Evolutionary conservation across 2,113 vertebrate genomes (phyloP), one percentile per base, ranked within the genome.

Genomic region (Actenoides lindsayi): DNA sequence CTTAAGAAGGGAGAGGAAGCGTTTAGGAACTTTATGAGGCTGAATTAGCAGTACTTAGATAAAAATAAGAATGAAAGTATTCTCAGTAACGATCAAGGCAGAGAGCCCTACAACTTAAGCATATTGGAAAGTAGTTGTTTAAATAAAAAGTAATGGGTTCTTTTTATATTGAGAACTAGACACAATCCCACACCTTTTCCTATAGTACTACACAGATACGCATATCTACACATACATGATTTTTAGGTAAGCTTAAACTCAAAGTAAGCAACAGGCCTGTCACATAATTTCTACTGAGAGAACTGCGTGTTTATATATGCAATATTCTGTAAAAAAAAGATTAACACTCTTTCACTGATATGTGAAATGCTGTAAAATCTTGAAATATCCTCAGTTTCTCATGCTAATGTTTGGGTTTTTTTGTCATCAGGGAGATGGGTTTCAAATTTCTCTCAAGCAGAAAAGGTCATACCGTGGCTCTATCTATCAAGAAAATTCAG

Each of bases 401-500:
- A 83, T 28, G 68, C 14, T 83, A 89, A 68, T 42, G 13, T 63
- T 19, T 46, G 37, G 54, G 28, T 30, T 80, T 87, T 90, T 80
- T 83, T 88, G 37, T 63, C 56, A 80, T 56, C 63, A 81, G 64
- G 51, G 39, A 68, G 20, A 92, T n/a, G 6, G 8, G 21, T 77
- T 97, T 64, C 68, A 78, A 81, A 81, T 41, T 63, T 69, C 9
- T 69, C 44, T 86, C 41, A 80, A 46, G 51, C 13, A 77, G 37
- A 87, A 90, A 85, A 94, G 44, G 37, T 80, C 71, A 67, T 16
- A 41, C 13, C 39, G 17, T 57, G 15, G 11, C 57, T 92, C 54
- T 78, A 16, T 42, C 69, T 90, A 56, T 67, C 30, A 86, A 63
- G 42, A 90, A 76, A 81, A 92, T 70, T 73, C 63, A 88, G 51